phyloP scores from a whole-genome alignment of 2,113 vertebrate genomes.

The Poeciliopsis prolifica region DNA sequence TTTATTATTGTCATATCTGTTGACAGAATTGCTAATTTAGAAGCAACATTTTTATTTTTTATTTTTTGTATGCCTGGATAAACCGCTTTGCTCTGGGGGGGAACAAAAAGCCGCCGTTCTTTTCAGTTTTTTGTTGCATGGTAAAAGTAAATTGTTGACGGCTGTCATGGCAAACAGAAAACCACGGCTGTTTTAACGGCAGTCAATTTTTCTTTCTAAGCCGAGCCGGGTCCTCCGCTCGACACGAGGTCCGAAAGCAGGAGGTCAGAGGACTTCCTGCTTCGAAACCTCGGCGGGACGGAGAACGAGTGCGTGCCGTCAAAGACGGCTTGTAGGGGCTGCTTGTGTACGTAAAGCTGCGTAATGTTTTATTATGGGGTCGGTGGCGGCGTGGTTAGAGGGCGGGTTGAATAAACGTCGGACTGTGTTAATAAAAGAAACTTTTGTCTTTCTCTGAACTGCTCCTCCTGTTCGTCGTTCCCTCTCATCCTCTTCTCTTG shows the following conservation, averaged over 20 bases:
- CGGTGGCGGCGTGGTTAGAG: constrained; percentile 43
- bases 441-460: constrained; percentile 39
- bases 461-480: constrained; percentile 10
- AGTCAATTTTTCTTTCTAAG: not conserved
- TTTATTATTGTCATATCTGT: constrained; percentile 28
- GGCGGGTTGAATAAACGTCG: constrained; percentile 56
- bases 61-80: constrained; percentile 23
- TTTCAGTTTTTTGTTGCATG: constrained; percentile 2
- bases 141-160: constrained; percentile 39
- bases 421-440: constrained; percentile 56
- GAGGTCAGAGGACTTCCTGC: not conserved
- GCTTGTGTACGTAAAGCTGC: constrained; percentile 52
- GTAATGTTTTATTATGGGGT: constrained; percentile 64
- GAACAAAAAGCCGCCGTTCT: not conserved
- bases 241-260: not conserved
- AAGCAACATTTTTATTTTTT: constrained; percentile 29
- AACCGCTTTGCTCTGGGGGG: constrained; percentile 7
- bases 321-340: constrained; percentile 18
- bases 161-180: constrained; percentile 1
- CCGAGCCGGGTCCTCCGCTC: constrained; percentile 10
- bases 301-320: constrained; percentile 40
- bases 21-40: constrained; percentile 39
- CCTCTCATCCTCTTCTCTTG: constrained; percentile 52
- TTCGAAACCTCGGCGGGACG: constrained; percentile 12
- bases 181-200: constrained; percentile 6